Evolutionary conservation across 1,140 invertebrate genomes (phyloP), one percentile per base, ranked within the genome.

Genomic region (Teleogryllus occipitalis): DNA sequence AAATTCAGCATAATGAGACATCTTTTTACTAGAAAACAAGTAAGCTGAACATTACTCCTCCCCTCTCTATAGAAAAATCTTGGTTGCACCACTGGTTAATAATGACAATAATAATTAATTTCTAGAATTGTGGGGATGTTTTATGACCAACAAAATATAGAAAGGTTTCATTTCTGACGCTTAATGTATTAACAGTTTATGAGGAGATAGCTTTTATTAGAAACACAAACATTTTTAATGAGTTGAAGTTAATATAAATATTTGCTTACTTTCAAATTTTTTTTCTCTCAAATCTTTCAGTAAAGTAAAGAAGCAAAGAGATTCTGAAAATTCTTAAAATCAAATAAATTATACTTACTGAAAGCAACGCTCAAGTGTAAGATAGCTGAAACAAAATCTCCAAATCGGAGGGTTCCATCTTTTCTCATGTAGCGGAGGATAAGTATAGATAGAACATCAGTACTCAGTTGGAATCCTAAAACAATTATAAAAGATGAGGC

Each of bases 331-430:
- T 72, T n/a, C 73, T 79, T 78, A 75, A 75, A 49, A 48, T n/a
- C 7, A 74, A 47, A 78, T 15, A 48, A 22, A 81, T 10, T 76
- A 81, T 46, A 86, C 89, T 92, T 90, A 95, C 95, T 92, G 85
- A 97, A 97, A 48, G 95, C 94, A 79, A 95, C 91, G 80, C 93
- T 95, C 48, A 98, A 87, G 84, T 96, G 95, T 81, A 97, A 88
- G 84, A 97, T 94, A 54, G 95, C 94, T 8, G 93, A 95, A 0
- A 97, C 95, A 85, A 96, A 97, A 86, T 98, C 96, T 21, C 96
- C 96, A 84, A 97, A 96, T 83, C 96, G 87, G n/a, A 97, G 87
- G 72, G 95, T 97, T 75, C 96, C 95, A 85, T 98, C 96, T 86
- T 97, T 97, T 80, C 95, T 90, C 93, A 97, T 97, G 83, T 96